phyloP scores from a whole-genome alignment of 2,113 vertebrate genomes.

The Hiodon alosoides region DNA sequence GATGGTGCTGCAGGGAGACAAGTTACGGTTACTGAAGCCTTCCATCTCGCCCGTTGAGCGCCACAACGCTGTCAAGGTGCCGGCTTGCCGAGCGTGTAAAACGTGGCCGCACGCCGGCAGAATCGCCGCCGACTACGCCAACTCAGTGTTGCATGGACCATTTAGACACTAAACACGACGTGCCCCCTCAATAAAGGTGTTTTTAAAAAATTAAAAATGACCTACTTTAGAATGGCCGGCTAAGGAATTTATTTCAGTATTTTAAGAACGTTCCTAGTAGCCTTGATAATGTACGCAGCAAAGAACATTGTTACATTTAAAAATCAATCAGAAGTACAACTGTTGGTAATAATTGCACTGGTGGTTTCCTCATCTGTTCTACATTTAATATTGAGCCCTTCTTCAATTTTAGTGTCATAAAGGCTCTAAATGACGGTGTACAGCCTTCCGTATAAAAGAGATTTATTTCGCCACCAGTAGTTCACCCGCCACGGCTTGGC shows the following conservation, averaged over 20 bases:
- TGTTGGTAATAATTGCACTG: not conserved
- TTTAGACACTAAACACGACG: too few species aligned
- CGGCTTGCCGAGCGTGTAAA: too few species aligned
- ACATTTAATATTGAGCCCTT: not conserved
- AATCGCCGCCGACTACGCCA: too few species aligned
- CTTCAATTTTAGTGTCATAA: slow-evolving; percentile 5
- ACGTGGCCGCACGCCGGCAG: too few species aligned
- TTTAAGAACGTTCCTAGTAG: not conserved
- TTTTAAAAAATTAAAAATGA: not conserved
- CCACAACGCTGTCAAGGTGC: too few species aligned
- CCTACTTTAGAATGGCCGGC: not conserved
- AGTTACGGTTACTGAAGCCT: too few species aligned
- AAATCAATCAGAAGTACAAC: not conserved
- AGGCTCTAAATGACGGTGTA: not conserved
- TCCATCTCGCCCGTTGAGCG: too few species aligned
- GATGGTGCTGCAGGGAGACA: too few species aligned
- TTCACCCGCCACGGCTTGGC: not conserved
- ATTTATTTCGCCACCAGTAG: slow-evolving; percentile 9
- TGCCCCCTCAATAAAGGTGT: not conserved
- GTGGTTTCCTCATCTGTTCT: not conserved
- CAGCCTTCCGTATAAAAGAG: not conserved
- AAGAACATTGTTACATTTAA: not conserved
- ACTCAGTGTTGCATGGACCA: too few species aligned
- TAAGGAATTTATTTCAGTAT: not conserved
- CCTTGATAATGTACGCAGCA: slow-evolving; percentile 4